Conservation (phyloP, 2,113 vertebrate genomes). For the Lonchura striata region DNA sequence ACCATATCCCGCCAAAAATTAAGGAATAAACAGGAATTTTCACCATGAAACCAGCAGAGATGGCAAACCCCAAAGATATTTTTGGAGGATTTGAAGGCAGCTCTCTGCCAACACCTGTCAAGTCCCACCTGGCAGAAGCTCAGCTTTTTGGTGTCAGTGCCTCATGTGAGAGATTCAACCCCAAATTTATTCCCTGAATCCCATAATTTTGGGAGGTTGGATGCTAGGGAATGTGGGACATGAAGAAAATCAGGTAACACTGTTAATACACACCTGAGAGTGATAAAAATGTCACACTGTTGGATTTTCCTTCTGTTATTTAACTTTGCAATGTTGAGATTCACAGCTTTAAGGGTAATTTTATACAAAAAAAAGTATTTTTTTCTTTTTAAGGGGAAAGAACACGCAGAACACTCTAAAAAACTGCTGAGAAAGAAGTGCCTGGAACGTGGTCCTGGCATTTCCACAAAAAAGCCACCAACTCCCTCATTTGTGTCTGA, state of each 20-base stretch:
- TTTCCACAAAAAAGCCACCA: background rate
- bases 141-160: background rate
- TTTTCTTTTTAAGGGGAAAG: background rate
- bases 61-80: background rate
- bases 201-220: background rate
- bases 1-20: background rate
- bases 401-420: background rate
- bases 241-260: background rate
- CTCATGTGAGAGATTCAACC: rapidly evolving
- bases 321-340: background rate
- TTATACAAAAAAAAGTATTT: background rate
- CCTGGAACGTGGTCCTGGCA: background rate
- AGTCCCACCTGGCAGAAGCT: background rate
- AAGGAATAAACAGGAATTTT: background rate
- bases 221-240: background rate
- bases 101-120: background rate
- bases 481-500: background rate
- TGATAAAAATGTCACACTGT: background rate
- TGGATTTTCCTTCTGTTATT: background rate
- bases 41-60: background rate
- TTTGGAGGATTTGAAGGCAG: background rate
- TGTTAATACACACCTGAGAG: background rate
- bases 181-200: background rate
- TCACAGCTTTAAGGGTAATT: background rate
- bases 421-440: background rate